Evolutionary conservation across 2,797 vertebrate species (phyloP).

Genomic region (Lophius americanus): DNA sequence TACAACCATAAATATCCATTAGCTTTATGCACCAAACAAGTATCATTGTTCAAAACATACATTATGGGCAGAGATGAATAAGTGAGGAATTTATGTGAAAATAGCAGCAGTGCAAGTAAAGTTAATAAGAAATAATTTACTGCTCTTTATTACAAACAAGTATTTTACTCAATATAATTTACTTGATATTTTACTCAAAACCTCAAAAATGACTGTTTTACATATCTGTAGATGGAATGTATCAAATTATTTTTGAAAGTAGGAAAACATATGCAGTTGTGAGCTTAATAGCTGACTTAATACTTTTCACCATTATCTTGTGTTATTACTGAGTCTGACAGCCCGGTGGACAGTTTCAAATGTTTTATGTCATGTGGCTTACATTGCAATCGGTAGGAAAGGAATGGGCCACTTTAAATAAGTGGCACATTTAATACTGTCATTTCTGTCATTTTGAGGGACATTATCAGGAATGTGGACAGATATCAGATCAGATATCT

Average conservation of each 20-base stretch:
- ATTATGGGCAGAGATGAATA: conserved; percentile 14
- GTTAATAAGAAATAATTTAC: background rate
- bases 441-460: too few relatives aligned
- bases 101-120: conserved; percentile 7
- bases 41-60: conserved; percentile 23
- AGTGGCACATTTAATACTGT: too few relatives aligned
- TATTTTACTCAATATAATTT: background rate
- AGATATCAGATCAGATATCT: too few relatives aligned
- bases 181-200: conserved; percentile 8
- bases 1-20: conserved; percentile 11
- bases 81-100: conserved; percentile 7
- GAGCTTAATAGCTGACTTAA: background rate
- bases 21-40: conserved; percentile 20
- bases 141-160: background rate
- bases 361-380: background rate
- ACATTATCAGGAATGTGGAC: too few relatives aligned
- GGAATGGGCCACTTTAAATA: too few relatives aligned
- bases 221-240: background rate
- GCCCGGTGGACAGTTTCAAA: background rate
- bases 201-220: background rate
- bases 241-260: background rate
- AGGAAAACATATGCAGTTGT: background rate
- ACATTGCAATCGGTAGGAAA: background rate
- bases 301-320: background rate
- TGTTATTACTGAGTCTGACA: background rate